These are phyloP conservation scores for Listronotus oregonensis DNA, from an alignment of 1,140 invertebrate species.

Conservation along the genomic window DNA sequence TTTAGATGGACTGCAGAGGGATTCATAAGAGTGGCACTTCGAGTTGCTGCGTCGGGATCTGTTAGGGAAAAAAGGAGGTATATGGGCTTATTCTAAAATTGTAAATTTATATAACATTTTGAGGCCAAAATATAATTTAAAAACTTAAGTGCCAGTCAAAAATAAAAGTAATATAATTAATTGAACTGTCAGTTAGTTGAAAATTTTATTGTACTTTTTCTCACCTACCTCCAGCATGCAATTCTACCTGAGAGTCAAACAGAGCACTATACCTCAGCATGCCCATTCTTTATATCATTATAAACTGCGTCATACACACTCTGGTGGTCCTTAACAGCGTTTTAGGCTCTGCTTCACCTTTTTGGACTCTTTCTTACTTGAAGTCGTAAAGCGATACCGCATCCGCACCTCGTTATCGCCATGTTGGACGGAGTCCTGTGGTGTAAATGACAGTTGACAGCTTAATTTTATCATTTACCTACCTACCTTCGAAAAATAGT, in stretches of 20 bases:
- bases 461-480: conserved; percentile 27
- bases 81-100: too few species aligned
- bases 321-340: conserved; percentile 20
- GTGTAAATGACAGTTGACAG: conserved; percentile 26
- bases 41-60: too few species aligned
- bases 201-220: neutral
- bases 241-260: conserved; percentile 19
- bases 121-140: too few species aligned
- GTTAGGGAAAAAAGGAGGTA: too few species aligned
- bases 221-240: neutral
- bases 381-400: conserved; percentile 20
- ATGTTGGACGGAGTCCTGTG: conserved; percentile 17
- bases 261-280: conserved; percentile 11
- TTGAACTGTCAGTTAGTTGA: too few species aligned
- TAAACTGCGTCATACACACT: conserved; percentile 27
- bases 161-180: too few species aligned
- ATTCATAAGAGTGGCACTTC: too few species aligned
- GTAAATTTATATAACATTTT: too few species aligned
- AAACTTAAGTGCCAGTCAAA: too few species aligned
- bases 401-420: conserved; percentile 31
- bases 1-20: too few species aligned
- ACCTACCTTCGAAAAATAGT: too few species aligned
- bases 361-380: conserved; percentile 15
- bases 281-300: conserved; percentile 25
- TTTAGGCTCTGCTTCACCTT: conserved; percentile 14